Percentiles rank a stretch among this genome's conserved stretches.
Conservation (phyloP, 1,140 invertebrate species). For the Charaxes varanes region DNA sequence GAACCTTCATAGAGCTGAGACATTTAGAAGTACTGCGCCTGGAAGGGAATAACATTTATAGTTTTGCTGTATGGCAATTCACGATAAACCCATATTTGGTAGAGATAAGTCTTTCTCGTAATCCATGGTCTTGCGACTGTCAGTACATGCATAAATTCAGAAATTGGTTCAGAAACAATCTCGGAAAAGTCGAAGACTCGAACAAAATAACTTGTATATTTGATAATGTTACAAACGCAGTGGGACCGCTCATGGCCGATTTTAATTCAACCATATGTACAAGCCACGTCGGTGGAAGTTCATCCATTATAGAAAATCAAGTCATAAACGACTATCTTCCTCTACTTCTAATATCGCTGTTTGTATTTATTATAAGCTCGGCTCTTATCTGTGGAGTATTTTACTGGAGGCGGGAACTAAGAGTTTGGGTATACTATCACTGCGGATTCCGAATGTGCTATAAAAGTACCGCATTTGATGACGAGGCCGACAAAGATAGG, state of each 20-base stretch:
- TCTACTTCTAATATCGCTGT: constrained; percentile 82
- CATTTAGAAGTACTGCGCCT: constrained; percentile 88
- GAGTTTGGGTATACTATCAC: constrained; percentile 90
- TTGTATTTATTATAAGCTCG: constrained; percentile 82
- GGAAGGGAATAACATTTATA: constrained; percentile 88
- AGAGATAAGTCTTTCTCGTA: constrained; percentile 86
- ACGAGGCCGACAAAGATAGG: constrained; percentile 86
- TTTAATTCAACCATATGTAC: constrained; percentile 82
- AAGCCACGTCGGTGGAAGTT: constrained; percentile 77
- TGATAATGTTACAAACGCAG: constrained; percentile 78
- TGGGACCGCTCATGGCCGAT: constrained; percentile 77
- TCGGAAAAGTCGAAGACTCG: constrained; percentile 83
- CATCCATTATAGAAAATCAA: constrained; percentile 82
- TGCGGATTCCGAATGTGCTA: constrained; percentile 90
- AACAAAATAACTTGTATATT: constrained; percentile 80
- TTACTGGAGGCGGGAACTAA: constrained; percentile 87
- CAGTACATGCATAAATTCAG: constrained; percentile 85
- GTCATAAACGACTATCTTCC: constrained; percentile 88
- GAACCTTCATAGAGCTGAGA: constrained; percentile 87
- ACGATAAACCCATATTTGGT: constrained; percentile 84
- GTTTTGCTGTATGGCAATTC: constrained; percentile 86
- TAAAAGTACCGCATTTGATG: constrained; percentile 84
- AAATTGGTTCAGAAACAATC: constrained; percentile 83
- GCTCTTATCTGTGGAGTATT: constrained; percentile 83
- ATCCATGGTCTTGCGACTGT: constrained; percentile 94